A percentile compares a stretch with the other conserved stretches of the same genome.
These are phyloP conservation scores for Alca torda DNA, from an alignment of 2,797 vertebrate genomes.

Conservation along the genomic window DNA sequence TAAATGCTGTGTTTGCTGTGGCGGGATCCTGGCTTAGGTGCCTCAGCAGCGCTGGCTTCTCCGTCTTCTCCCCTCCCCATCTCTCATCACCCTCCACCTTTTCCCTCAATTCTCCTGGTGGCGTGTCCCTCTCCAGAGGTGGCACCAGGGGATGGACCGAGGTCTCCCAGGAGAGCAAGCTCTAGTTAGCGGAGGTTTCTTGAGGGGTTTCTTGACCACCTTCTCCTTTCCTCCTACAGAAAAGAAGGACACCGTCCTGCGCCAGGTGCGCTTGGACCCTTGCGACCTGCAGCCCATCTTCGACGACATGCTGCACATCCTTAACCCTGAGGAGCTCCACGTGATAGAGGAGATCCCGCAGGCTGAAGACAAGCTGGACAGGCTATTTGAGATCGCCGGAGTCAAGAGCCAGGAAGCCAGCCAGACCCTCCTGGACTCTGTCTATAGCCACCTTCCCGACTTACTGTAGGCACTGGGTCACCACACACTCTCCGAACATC, in stretches of 20 bases:
- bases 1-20: not conserved
- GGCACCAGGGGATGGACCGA: not conserved
- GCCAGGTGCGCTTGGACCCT: conserved; percentile 95
- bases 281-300: conserved; percentile 98
- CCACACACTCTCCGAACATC: conserved; percentile 57
- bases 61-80: not conserved
- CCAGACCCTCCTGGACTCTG: conserved; percentile 95
- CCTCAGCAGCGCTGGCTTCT: not conserved
- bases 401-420: conserved; percentile 98
- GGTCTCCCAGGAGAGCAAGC: not conserved
- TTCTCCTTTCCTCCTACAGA: conserved; percentile 74
- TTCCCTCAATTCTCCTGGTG: not conserved
- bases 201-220: not conserved
- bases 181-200: not conserved
- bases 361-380: conserved; percentile 93
- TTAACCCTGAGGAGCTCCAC: conserved; percentile 93
- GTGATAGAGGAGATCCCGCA: conserved; percentile 90
- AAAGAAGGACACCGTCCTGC: conserved; percentile 97
- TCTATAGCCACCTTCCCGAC: conserved; percentile 96
- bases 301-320: conserved; percentile 96
- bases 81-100: not conserved
- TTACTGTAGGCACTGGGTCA: conserved; percentile 81
- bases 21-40: not conserved
- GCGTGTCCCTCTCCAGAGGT: not conserved
- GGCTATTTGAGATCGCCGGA: conserved; percentile 93